Conservation (phyloP, 2,113 vertebrate species). For the Bufo gargarizans region DNA sequence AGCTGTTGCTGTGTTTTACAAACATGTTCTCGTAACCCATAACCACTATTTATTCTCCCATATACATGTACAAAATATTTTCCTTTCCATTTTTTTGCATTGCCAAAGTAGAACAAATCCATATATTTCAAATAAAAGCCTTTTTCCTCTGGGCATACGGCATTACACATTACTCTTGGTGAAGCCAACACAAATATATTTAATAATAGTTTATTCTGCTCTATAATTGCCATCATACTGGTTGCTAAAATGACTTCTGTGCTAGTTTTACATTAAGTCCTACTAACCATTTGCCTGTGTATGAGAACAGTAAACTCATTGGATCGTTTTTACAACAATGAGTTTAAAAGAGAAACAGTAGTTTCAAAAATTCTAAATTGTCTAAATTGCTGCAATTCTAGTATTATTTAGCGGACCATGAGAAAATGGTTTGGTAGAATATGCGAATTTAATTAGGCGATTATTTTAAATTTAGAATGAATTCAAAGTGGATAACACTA, state of each 20-base stretch:
- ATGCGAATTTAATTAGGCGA: too few relatives aligned
- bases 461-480: too few relatives aligned
- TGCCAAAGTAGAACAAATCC: constrained; percentile 42
- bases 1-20: constrained; percentile 68
- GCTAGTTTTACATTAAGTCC: neutral
- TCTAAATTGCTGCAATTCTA: neutral
- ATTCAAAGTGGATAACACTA: too few relatives aligned
- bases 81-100: constrained; percentile 13
- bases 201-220: constrained; percentile 9
- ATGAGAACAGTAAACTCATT: neutral
- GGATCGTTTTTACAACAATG: neutral
- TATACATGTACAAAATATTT: constrained; percentile 40
- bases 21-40: constrained; percentile 63
- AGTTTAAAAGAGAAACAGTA: neutral
- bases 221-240: constrained; percentile 18
- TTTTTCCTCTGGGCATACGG: constrained; percentile 43
- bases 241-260: constrained; percentile 10
- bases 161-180: constrained; percentile 39
- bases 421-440: too few relatives aligned
- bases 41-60: constrained; percentile 60
- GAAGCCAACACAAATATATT: constrained; percentile 53
- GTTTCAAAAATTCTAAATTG: neutral
- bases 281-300: neutral
- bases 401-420: neutral
- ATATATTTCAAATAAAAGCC: constrained; percentile 48